Evolutionary conservation across 2,797 vertebrate species (phyloP).

Genomic region (Miichthys miiuy): DNA sequence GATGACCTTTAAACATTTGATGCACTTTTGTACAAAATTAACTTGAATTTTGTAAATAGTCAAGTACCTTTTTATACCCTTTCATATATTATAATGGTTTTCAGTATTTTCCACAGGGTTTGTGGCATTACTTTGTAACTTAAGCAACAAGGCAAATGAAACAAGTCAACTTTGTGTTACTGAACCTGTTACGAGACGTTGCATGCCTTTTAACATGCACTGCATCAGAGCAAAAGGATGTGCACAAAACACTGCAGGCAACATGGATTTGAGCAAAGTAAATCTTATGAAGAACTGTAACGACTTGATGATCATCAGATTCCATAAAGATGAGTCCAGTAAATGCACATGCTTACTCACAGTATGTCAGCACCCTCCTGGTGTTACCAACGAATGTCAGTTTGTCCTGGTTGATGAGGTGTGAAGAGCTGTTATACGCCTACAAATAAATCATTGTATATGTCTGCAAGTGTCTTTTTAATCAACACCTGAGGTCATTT

Average conservation of each 20-base stretch:
- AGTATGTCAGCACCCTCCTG: slow-evolving; percentile 29
- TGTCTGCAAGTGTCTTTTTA: slow-evolving; percentile 42
- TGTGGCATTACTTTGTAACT: slow-evolving; percentile 72
- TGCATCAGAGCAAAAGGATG: slow-evolving; percentile 78
- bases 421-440: slow-evolving; percentile 65
- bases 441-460: slow-evolving; percentile 70
- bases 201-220: slow-evolving; percentile 72
- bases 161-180: slow-evolving; percentile 36
- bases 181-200: slow-evolving; percentile 47
- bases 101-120: slow-evolving; percentile 65
- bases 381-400: slow-evolving; percentile 57
- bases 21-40: slow-evolving; percentile 88
- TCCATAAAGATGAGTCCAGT: slow-evolving; percentile 19
- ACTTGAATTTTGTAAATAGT: slow-evolving; percentile 90
- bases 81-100: slow-evolving; percentile 58
- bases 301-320: slow-evolving; percentile 26
- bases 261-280: slow-evolving; percentile 15
- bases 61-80: slow-evolving; percentile 75
- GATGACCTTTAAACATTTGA: slow-evolving; percentile 74
- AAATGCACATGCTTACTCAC: slow-evolving; percentile 28
- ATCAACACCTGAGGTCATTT: background rate
- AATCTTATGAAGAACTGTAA: slow-evolving; percentile 22
- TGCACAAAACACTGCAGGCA: slow-evolving; percentile 67
- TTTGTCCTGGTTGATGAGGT: slow-evolving; percentile 52
- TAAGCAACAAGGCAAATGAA: slow-evolving; percentile 49